Evolutionary conservation across 1,140 invertebrate species (phyloP).

Genomic region (Drosophila kanapiae): DNA sequence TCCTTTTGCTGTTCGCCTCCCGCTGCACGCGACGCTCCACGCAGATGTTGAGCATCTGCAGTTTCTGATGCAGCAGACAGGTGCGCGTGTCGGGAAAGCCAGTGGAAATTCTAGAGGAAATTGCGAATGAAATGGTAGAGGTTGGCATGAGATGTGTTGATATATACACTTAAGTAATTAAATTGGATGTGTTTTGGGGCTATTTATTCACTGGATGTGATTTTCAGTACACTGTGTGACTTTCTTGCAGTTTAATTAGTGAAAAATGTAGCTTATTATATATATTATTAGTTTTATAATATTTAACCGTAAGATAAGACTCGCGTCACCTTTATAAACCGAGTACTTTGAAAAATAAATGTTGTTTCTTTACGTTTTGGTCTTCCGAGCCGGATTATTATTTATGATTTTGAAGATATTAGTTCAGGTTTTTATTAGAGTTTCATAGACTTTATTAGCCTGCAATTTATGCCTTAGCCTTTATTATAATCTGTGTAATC

Average conservation of each 20-base stretch:
- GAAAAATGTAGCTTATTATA: too few relatives aligned
- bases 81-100: constrained; percentile 94
- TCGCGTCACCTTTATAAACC: too few relatives aligned
- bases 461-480: not conserved
- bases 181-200: not conserved
- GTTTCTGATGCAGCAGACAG: constrained; percentile 97
- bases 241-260: not conserved
- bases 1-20: constrained; percentile 83
- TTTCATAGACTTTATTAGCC: too few relatives aligned
- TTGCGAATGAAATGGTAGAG: constrained; percentile 5
- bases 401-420: too few relatives aligned
- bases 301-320: too few relatives aligned
- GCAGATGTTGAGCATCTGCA: constrained; percentile 98
- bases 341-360: too few relatives aligned
- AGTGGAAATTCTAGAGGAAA: constrained; percentile 88
- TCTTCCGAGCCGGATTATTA: too few relatives aligned
- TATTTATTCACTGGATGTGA: constrained; percentile 6
- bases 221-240: not conserved
- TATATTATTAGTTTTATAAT: too few relatives aligned
- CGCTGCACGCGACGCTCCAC: constrained; percentile 91
- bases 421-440: not conserved
- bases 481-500: not conserved
- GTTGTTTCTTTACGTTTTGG: too few relatives aligned
- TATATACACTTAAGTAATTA: constrained; percentile 26
- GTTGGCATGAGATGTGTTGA: constrained; percentile 2